Percentiles rank a stretch among this genome's conserved stretches.
phyloP scores from a whole-genome alignment of 2,797 vertebrate species.

The Arnoldichthys spilopterus region DNA sequence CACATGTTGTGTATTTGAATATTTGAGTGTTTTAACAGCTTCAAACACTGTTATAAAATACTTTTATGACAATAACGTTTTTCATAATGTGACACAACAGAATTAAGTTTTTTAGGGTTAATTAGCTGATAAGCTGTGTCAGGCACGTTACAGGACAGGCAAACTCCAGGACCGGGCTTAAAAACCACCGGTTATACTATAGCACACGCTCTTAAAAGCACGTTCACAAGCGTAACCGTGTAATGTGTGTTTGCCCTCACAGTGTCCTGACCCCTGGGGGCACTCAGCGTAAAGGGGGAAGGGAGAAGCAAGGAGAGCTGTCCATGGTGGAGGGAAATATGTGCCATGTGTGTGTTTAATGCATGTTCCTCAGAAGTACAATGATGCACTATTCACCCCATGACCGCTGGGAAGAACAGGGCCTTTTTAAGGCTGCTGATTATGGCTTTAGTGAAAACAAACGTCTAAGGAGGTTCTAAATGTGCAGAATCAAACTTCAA shows the following conservation, averaged over 20 bases:
- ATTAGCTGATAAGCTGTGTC: neutral
- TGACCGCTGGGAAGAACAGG: neutral
- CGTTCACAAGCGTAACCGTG: slow-evolving; percentile 10
- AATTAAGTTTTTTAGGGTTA: neutral
- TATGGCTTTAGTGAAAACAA: neutral
- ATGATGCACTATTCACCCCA: neutral
- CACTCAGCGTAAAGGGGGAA: slow-evolving; percentile 67
- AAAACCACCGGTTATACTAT: neutral
- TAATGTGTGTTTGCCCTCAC: slow-evolving; percentile 33
- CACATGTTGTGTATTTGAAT: too few species aligned
- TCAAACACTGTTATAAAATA: too few species aligned
- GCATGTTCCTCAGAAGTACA: neutral
- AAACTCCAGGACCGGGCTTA: neutral
- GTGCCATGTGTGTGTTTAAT: slow-evolving; percentile 1
- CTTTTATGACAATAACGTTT: too few species aligned
- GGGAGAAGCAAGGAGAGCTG: slow-evolving; percentile 64
- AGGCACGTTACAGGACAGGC: neutral
- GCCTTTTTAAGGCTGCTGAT: neutral
- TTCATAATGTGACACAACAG: too few species aligned
- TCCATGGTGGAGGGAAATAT: slow-evolving; percentile 51
- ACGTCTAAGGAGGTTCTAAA: neutral
- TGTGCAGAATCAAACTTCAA: neutral
- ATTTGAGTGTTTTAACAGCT: too few species aligned
- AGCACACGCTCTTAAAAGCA: slow-evolving; percentile 1
- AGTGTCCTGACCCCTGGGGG: slow-evolving; percentile 52